phyloP scores from a whole-genome alignment of 1,140 invertebrate genomes.

The Drepana arcuata region DNA sequence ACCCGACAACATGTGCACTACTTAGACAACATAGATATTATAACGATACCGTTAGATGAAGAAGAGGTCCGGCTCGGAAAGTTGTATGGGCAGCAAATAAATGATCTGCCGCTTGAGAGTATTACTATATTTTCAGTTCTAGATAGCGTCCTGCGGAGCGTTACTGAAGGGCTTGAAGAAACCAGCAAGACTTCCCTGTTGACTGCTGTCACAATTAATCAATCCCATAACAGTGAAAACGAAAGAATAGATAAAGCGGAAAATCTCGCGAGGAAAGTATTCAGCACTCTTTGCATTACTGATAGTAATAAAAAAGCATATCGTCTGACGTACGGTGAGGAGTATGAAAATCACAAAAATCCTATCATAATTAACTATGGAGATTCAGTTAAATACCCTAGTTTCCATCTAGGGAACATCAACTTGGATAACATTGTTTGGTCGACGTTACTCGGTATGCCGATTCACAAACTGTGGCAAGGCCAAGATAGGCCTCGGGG shows the following conservation, averaged over 20 bases:
- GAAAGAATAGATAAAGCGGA: conserved; percentile 30
- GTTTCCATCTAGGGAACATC: conserved; percentile 48
- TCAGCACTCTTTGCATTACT: conserved; percentile 33
- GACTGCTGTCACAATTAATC: conserved; percentile 21
- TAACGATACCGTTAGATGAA: conserved; percentile 29
- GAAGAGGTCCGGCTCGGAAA: conserved; percentile 12
- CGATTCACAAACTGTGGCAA: conserved; percentile 42
- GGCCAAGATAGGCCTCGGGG: conserved; percentile 19
- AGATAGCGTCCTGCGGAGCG: conserved; percentile 56
- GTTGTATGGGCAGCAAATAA: conserved; percentile 43
- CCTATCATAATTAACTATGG: conserved; percentile 49
- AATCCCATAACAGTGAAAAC: conserved; percentile 14
- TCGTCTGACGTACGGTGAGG: conserved; percentile 42
- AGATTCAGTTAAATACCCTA: conserved; percentile 38
- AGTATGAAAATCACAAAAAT: conserved; percentile 42
- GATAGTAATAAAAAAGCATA: conserved; percentile 37
- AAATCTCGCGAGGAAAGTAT: conserved; percentile 37
- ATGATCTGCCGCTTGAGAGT: conserved; percentile 58
- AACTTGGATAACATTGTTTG: conserved; percentile 43
- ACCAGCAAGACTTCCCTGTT: conserved; percentile 27
- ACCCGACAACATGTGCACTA: conserved; percentile 63
- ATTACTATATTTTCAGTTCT: conserved; percentile 56
- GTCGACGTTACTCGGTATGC: conserved; percentile 36
- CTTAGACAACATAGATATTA: conserved; percentile 62
- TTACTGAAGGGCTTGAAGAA: conserved; percentile 23